Base-by-base conservation (phyloP, 2,888 invertebrate species). In the Parthenolecanium corni region DNA sequence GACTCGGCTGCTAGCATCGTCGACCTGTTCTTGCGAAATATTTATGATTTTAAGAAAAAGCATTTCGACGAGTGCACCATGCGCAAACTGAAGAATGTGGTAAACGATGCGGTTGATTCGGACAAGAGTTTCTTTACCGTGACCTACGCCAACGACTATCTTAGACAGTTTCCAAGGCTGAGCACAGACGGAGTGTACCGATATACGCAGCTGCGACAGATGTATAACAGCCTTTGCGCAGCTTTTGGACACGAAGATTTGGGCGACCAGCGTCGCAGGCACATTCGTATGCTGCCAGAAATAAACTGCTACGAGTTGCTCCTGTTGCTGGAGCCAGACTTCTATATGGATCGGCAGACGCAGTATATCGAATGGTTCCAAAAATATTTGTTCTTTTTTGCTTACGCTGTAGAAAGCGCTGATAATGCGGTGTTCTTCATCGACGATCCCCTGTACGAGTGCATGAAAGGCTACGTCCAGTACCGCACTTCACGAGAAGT, bases 351-450 rank as follows among this genome's bases (percentile, higher is more conserved):
- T 21, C 36, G 36, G 31, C 46, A 16, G 11, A 20, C 16, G n/a
- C 18, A 44, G 11, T 58, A 58, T 18, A 14, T 51, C 14, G 14
- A 58, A 36, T 38, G 25, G 14, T 58, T 58, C 14, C 18, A 49
- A n/a, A 58, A 58, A n/a, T 58, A 49, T 23, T 36, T 58, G 20
- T 51, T 58, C 38, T 58, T 58, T 23, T 58, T 58, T 9, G 23
- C 38, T 1, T 14, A 46, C 25, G 58, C 58, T 14, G 23, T 56
- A 2, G 16, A 44, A 11, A 12, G 31, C n/a, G 31, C 20, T 14
- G 14, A 6, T 9, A 58, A 49, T 6, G 49, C 58, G 3, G 49
- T 58, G n/a, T 58, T 58, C 40, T 49, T 58, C 38, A 58, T 58
- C 11, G 58, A 58, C 38, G 49, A 49, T 12, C 14, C 24, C 12